Percentiles rank a stretch among this genome's conserved stretches.
Conservation (phyloP, 2,113 vertebrate species). For the Lagopus muta region DNA sequence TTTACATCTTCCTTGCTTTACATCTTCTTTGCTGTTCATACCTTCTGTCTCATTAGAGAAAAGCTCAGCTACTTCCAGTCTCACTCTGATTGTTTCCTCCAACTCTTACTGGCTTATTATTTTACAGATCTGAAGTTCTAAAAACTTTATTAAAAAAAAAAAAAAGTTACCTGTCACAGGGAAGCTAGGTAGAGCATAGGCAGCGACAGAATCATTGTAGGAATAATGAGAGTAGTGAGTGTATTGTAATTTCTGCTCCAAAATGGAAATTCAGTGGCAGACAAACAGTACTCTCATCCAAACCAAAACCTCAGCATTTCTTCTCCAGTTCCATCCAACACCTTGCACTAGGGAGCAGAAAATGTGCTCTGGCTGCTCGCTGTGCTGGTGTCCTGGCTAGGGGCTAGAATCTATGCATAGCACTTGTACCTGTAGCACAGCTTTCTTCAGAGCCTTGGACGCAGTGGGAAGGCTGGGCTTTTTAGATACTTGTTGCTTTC, state of each 20-base stretch:
- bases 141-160: background rate
- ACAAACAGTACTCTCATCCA: background rate
- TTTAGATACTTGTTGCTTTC: background rate
- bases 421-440: background rate
- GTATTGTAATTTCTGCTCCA: background rate
- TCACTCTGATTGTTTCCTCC: background rate
- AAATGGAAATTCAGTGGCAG: background rate
- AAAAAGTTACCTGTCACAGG: background rate
- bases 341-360: background rate
- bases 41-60: background rate
- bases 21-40: background rate
- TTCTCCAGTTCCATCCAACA: background rate
- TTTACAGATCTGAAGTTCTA: background rate
- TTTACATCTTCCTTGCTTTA: background rate
- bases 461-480: fast-evolving
- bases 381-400: background rate
- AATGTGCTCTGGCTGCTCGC: background rate
- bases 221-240: background rate
- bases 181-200: background rate
- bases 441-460: background rate
- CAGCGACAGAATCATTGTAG: background rate
- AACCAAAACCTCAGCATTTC: background rate
- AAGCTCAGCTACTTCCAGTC: background rate
- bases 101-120: background rate
- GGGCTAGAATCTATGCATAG: background rate